Conservation (phyloP, 92 coral and sea anemone genomes). For the Porites rus region DNA sequence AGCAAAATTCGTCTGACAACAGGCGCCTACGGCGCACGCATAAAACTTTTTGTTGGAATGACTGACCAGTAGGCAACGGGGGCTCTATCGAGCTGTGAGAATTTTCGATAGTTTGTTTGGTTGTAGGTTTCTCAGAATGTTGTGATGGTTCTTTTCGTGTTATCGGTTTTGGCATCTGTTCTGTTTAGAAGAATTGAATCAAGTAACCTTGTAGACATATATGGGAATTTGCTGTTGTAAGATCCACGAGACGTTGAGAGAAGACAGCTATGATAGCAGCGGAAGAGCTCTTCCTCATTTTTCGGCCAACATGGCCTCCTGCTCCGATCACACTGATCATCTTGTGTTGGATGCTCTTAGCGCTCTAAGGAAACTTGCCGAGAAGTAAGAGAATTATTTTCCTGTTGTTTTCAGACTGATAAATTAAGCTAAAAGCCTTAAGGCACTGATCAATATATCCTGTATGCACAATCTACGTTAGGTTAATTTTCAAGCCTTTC, state of each 20-base stretch:
- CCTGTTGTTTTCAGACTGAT: not conserved
- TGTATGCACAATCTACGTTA: not conserved
- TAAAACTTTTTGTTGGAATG: not conserved
- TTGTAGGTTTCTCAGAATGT: conserved; percentile 19
- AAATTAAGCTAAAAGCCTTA: not conserved
- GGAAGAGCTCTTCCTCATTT: conserved; percentile 24
- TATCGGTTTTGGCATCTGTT: not conserved
- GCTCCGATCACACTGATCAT: conserved; percentile 54
- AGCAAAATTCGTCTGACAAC: no score
- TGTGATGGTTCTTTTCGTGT: conserved; percentile 2
- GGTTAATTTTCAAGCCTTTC: not conserved
- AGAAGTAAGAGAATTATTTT: conserved; percentile 69
- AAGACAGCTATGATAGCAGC: conserved; percentile 58
- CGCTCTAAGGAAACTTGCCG: conserved; percentile 92
- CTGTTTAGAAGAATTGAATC: not conserved
- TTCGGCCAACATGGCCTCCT: not conserved
- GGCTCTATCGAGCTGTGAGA: not conserved
- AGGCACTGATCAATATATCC: not conserved
- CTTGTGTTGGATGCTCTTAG: conserved; percentile 91
- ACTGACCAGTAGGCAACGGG: conserved; percentile 24
- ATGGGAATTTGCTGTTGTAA: conserved; percentile 91
- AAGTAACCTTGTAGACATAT: conserved; percentile 46
- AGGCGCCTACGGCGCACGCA: not conserved
- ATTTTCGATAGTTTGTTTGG: conserved; percentile 14
- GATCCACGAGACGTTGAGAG: conserved; percentile 57